Evolutionary conservation across 2,888 invertebrate species (phyloP).

Genomic region (Chrysolina americana): DNA sequence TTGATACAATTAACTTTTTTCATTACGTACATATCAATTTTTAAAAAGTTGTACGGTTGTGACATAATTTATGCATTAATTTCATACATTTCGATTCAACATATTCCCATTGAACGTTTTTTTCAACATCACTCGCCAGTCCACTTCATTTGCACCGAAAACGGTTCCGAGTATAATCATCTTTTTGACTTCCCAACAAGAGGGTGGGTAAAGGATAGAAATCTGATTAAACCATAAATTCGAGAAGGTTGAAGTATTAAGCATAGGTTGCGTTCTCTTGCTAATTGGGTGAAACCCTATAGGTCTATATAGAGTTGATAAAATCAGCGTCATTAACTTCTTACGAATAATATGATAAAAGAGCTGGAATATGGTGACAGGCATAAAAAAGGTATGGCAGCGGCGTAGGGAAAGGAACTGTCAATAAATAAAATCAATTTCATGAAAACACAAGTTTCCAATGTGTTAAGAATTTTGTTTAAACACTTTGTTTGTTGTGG

Average conservation of each 20-base stretch:
- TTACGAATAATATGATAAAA: constrained; percentile 16
- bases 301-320: constrained; percentile 41
- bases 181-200: constrained; percentile 41
- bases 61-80: no score
- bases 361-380: constrained; percentile 45
- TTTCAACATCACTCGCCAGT: neutral
- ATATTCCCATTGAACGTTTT: no score
- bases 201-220: constrained; percentile 33
- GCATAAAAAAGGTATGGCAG: constrained; percentile 36
- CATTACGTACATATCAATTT: no score
- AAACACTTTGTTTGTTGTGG: no score
- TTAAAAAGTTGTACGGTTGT: no score
- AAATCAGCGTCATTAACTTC: constrained; percentile 20
- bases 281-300: constrained; percentile 59
- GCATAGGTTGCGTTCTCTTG: constrained; percentile 55
- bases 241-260: constrained; percentile 51
- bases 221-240: constrained; percentile 50
- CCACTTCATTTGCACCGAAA: neutral
- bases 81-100: no score
- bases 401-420: constrained; percentile 13
- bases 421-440: neutral
- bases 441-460: neutral
- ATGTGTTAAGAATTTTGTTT: no score
- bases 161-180: constrained; percentile 31
- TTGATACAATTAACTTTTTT: no score